Base-by-base conservation (phyloP, 2,113 vertebrate genomes). In the Corythaixoides concolor region DNA sequence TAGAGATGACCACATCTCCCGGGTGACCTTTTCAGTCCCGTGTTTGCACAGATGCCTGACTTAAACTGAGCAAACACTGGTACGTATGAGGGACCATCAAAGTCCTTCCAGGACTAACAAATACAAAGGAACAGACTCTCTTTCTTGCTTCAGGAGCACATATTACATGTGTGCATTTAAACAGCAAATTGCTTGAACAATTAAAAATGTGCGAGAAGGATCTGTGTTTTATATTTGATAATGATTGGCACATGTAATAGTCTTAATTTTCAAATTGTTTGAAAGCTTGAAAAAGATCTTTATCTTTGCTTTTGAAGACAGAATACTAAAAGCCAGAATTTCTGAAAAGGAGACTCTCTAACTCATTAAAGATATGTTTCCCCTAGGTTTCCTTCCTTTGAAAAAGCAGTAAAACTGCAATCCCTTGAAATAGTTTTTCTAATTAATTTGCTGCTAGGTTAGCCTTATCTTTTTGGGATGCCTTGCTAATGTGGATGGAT, bases 361-460 rank as follows among this genome's bases (percentile, higher is more conserved):
- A 39, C 90, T 73, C 23, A 53, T 83, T n/a, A 53, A 74, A 88
- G 90, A 86, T 22, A 3, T 2, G 4, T 52, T 90, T 76, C 6
- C 32, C 47, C 19, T 73, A 47, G 12, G 8, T 83, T 77, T 85
- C 6, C 23, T 77, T 33, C 19, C 35, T 85, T 82, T 63, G 39
- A 24, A 68, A 60, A 86, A 58, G 33, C 78, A 79, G 19, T 22
- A 18, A 23, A 67, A 82, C 55, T 3, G 3, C 35, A 88, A 52
- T 76, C 93, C 86, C 85, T 94, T 81, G 95, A 81, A 95, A 79
- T 93, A 55, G 56, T 37, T 74, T 41, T 68, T 85, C 45, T 72
- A 64, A 77, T 73, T 58, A 73, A 64, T 85, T 93, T 94, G 15
- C 81, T 90, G 66, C 92, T 47, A 85, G 94, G 26, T 82, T 82